phyloP scores from a whole-genome alignment of 2,797 vertebrate species.

The Petrocephalus sullivani region DNA sequence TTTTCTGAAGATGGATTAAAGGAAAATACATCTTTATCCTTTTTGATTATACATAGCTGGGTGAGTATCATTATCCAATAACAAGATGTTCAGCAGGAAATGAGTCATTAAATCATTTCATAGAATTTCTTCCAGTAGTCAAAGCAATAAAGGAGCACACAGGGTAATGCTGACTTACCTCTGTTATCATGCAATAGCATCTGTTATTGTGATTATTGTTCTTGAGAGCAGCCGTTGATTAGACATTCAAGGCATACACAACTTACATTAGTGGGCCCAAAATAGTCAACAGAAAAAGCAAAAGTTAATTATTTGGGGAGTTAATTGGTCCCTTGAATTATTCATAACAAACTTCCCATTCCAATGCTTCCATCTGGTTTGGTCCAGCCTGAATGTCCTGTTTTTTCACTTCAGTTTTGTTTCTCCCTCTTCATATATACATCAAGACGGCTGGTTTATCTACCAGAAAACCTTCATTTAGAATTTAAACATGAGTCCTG shows the following conservation, averaged over 20 bases:
- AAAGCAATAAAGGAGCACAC: background rate
- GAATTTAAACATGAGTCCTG: constrained; percentile 36
- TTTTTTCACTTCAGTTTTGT: constrained; percentile 16
- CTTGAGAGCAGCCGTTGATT: constrained; percentile 11
- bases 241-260: constrained; percentile 34
- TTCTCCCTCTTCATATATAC: background rate
- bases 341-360: constrained; percentile 15
- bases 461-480: background rate
- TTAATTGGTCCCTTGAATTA: background rate
- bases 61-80: background rate
- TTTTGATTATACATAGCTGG: background rate
- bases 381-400: background rate
- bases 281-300: constrained; percentile 31
- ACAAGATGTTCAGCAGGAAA: background rate
- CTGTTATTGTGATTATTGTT: constrained; percentile 28
- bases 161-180: background rate
- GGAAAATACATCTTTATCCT: background rate
- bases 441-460: constrained; percentile 29
- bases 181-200: constrained; percentile 26
- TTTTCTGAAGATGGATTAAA: background rate
- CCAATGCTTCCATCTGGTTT: constrained; percentile 24
- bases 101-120: background rate
- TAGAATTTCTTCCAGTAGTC: background rate
- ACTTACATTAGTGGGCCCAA: constrained; percentile 17
- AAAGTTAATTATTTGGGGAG: background rate